Evolutionary conservation across 2,888 invertebrate genomes (phyloP), one percentile per base, ranked within the genome.

Genomic region (Epiblema foenella): DNA sequence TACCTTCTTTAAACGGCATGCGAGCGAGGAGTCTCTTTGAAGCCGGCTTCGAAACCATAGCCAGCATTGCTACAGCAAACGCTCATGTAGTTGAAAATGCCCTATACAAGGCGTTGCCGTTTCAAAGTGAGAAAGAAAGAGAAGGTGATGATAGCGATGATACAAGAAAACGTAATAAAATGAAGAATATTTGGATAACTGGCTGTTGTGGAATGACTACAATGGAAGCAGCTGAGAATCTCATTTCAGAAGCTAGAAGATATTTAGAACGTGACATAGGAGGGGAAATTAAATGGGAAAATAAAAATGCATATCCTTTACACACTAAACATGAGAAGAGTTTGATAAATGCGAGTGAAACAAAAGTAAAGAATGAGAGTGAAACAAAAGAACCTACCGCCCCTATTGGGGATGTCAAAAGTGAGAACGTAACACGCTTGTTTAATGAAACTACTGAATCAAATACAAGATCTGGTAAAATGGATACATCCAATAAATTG

Each of bases 21-120:
- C 95, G 97, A 76, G 99, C 99, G 1, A 94, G 99, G 79, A 95
- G 96, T 49, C 91, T 99, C 8, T 98, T 95, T 84, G 95, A 97
- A 87, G 95, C 95, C 29, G 98, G 98, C 0, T 96, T 97, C 76
- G 96, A 96, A 82, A 95, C 95, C 7, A 93, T 99, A 17, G 93
- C 96, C 1, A 95, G 96, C 77, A 91, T 99, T 66, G 99, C 99
- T 5, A 94, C 95, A 75, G 95, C 97, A 46, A 94, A 96, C 83
- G 90, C 94, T 0, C 90, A 94, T 69, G 91, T 94, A 2, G 94
- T 99, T 68, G 98, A 98, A 87, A 95, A 96, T 78, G 94, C 97
- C 59, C 93, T 99, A 11, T 94, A 95, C 73, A 96, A 96, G 84
- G 95, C 97, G 4, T 91, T 96, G 2, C 98, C 98, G 42, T 99